Conservation (phyloP, 1,140 invertebrate species). For the Dendroctonus valens region DNA sequence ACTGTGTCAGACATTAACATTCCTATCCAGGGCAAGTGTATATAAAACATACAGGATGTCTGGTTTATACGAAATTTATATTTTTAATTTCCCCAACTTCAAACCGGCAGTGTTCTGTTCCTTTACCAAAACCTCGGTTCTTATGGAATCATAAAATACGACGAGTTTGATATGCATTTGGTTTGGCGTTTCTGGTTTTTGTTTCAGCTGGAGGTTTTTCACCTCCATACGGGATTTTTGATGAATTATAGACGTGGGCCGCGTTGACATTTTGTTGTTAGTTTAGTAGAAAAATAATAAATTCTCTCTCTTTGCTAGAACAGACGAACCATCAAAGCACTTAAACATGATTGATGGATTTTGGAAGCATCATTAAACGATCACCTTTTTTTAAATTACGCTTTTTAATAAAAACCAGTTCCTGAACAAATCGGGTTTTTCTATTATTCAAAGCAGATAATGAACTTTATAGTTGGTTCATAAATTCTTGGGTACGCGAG, state of each 20-base stretch:
- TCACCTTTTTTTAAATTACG: not conserved
- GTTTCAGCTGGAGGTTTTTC: too few species aligned
- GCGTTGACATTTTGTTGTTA: too few species aligned
- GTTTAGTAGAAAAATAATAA: too few species aligned
- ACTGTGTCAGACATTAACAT: conserved; percentile 7
- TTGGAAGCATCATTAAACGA: too few species aligned
- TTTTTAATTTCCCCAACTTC: conserved; percentile 10
- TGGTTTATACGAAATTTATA: conserved; percentile 16
- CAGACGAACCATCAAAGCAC: too few species aligned
- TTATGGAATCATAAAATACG: conserved; percentile 13
- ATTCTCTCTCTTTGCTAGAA: too few species aligned
- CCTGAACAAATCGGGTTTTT: not conserved
- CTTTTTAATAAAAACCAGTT: not conserved
- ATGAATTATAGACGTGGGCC: too few species aligned
- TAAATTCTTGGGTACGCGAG: too few species aligned
- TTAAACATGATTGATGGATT: too few species aligned
- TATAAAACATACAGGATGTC: conserved; percentile 17
- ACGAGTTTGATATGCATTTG: not conserved
- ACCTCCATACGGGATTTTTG: too few species aligned
- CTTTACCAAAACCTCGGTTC: not conserved
- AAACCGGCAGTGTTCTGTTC: conserved; percentile 3
- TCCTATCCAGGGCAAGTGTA: not conserved
- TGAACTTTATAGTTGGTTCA: too few species aligned
- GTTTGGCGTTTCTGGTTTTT: conserved; percentile 1
- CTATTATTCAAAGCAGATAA: too few species aligned